Evolutionary conservation across 2,888 invertebrate genomes (phyloP).

Genomic region (Hemicrepidius hirtus): DNA sequence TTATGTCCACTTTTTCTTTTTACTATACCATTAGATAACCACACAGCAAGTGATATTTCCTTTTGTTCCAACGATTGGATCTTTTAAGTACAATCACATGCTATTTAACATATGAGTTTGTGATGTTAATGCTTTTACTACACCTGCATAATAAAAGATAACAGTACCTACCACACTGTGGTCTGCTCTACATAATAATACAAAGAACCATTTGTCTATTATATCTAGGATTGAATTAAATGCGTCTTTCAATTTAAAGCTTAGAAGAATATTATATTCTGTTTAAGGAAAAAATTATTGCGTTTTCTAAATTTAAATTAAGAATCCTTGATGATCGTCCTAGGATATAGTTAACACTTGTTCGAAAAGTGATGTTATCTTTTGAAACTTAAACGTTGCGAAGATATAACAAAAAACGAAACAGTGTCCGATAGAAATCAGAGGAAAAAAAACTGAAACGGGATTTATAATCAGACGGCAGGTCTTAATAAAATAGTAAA

Average conservation of each 20-base stretch:
- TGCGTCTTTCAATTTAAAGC: slow-evolving; percentile 66
- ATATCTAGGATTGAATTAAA: slow-evolving; percentile 58
- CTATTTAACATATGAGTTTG: slow-evolving; percentile 66
- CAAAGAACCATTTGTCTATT: slow-evolving; percentile 58
- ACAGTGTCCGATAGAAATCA: slow-evolving; percentile 18
- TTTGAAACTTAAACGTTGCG: slow-evolving; percentile 5
- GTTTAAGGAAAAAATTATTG: not conserved
- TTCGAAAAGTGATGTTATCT: slow-evolving; percentile 18
- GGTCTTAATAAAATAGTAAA: slow-evolving; percentile 42
- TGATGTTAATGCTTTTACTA: slow-evolving; percentile 65
- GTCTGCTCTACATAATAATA: slow-evolving; percentile 68
- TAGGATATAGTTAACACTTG: slow-evolving; percentile 27
- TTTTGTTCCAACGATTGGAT: slow-evolving; percentile 52
- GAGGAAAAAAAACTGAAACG: slow-evolving; percentile 21
- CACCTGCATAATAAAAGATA: slow-evolving; percentile 66
- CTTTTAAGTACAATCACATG: slow-evolving; percentile 65
- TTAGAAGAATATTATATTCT: slow-evolving; percentile 58
- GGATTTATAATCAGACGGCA: slow-evolving; percentile 41
- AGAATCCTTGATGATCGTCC: not conserved
- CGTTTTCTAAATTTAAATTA: slow-evolving; percentile 11
- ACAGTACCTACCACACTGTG: slow-evolving; percentile 57
- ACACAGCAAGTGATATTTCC: not conserved
- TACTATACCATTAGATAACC: not conserved
- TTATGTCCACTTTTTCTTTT: not conserved
- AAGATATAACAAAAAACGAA: slow-evolving; percentile 12